phyloP scores from a whole-genome alignment of 1,140 invertebrate species.

The Drosophila nannoptera region DNA sequence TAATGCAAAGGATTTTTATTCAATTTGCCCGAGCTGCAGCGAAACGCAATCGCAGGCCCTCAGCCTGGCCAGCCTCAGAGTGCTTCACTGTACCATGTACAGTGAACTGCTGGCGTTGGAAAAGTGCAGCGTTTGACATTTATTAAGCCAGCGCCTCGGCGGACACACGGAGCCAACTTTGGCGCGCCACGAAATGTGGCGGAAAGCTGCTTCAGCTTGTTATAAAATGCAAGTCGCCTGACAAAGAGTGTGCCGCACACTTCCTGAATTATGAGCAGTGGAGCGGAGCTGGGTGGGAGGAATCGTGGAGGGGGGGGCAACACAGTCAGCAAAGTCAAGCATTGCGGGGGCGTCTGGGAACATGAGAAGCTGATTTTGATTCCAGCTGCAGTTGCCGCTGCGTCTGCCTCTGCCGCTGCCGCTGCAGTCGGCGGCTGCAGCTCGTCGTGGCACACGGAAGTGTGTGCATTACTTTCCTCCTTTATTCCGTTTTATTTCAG shows the following conservation, averaged over 20 bases:
- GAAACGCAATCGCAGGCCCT: constrained; percentile 19
- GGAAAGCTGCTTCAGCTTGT: constrained; percentile 47
- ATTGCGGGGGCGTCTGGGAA: constrained; percentile 26
- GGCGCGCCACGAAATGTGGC: constrained; percentile 10
- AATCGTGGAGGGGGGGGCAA: background rate
- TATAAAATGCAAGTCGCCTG: constrained; percentile 62
- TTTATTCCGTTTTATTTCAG: background rate
- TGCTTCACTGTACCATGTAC: background rate
- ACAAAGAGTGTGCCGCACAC: constrained; percentile 60
- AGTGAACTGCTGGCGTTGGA: background rate
- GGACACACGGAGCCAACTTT: constrained; percentile 4
- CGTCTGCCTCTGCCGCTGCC: no score
- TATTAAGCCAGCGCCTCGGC: constrained; percentile 57
- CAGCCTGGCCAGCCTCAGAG: background rate
- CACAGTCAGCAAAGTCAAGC: constrained; percentile 43
- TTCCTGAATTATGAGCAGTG: constrained; percentile 72
- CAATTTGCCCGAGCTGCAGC: constrained; percentile 1
- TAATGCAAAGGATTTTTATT: constrained; percentile 28
- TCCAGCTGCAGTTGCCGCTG: constrained; percentile 27
- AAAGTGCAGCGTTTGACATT: constrained; percentile 48
- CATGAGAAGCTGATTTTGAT: constrained; percentile 57
- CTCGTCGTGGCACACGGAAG: constrained; percentile 50
- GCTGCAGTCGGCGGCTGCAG: constrained; percentile 20
- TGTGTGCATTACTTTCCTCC: constrained; percentile 19
- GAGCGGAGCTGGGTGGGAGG: background rate